phyloP scores from a whole-genome alignment of 2,888 invertebrate species.

The Mactromeris polynyma region DNA sequence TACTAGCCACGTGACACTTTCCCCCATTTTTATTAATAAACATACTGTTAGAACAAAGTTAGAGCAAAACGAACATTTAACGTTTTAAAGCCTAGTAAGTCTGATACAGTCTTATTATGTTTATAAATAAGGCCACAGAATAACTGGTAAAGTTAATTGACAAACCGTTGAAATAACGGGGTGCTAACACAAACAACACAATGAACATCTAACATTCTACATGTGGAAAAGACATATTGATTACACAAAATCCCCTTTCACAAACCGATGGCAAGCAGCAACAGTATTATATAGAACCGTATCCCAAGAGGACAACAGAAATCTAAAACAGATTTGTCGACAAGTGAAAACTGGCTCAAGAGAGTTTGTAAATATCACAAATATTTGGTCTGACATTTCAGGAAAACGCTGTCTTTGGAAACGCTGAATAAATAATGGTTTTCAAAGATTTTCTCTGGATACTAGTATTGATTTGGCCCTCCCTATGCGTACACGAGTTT shows the following conservation, averaged over 20 bases:
- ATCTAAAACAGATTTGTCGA: constrained; percentile 20
- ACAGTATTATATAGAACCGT: background rate
- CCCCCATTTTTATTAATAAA: too few species aligned
- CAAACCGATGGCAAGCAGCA: background rate
- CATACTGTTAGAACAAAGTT: too few species aligned
- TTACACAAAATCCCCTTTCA: background rate
- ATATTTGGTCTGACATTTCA: constrained; percentile 18
- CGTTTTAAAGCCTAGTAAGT: too few species aligned
- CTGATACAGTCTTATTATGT: too few species aligned
- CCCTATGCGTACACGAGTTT: too few species aligned
- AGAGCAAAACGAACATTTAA: too few species aligned
- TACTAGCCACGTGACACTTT: too few species aligned
- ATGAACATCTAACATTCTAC: too few species aligned
- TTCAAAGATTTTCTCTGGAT: background rate
- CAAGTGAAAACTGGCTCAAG: background rate
- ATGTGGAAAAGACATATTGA: background rate
- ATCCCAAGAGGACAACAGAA: background rate
- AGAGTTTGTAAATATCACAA: constrained; percentile 17
- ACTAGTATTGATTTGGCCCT: background rate
- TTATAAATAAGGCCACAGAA: too few species aligned
- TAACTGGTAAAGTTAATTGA: too few species aligned
- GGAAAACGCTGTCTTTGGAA: constrained; percentile 13
- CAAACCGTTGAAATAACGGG: too few species aligned
- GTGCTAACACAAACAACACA: too few species aligned
- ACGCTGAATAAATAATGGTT: constrained; percentile 13